A percentile compares a stretch with the other conserved stretches of the same genome.
Evolutionary conservation across 2,888 invertebrate genomes (phyloP).

Genomic region (Tholera decimalis): DNA sequence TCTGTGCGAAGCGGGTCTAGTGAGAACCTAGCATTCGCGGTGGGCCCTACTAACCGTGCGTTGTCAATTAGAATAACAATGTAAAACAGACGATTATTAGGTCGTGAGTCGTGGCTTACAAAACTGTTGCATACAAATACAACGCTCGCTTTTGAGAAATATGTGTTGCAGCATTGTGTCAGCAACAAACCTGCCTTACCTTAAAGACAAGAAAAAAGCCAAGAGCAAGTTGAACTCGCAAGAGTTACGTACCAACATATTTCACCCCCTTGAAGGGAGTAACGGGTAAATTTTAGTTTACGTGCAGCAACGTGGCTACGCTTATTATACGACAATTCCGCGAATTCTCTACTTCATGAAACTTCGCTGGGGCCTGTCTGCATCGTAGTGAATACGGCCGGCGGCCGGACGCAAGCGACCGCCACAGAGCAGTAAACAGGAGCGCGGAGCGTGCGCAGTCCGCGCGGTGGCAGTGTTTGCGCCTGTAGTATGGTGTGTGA

Average conservation of each 20-base stretch:
- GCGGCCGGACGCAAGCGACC: too few species aligned
- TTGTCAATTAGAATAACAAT: background rate
- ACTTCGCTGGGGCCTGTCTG: too few species aligned
- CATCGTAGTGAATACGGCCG: too few species aligned
- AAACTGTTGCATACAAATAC: slow-evolving; percentile 33
- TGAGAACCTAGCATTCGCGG: background rate
- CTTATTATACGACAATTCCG: too few species aligned
- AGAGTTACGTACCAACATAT: too few species aligned
- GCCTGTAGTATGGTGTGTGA: slow-evolving; percentile 30
- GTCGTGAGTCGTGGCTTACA: slow-evolving; percentile 49
- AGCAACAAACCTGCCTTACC: slow-evolving; percentile 66
- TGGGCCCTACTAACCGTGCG: background rate
- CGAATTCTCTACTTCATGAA: too few species aligned
- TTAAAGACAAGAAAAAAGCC: slow-evolving; percentile 55
- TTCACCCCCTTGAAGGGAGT: too few species aligned
- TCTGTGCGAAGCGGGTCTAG: background rate
- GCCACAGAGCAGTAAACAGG: too few species aligned
- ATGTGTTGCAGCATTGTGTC: slow-evolving; percentile 20
- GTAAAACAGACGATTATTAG: slow-evolving; percentile 17
- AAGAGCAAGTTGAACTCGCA: too few species aligned
- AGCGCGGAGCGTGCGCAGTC: too few species aligned
- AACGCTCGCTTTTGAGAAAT: slow-evolving; percentile 29
- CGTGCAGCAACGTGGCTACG: too few species aligned
- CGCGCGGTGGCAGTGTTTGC: background rate
- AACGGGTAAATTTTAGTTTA: too few species aligned